These are phyloP conservation scores for Hemistola chrysoprasaria DNA, from an alignment of 2,888 invertebrate genomes.

Conservation along the genomic window DNA sequence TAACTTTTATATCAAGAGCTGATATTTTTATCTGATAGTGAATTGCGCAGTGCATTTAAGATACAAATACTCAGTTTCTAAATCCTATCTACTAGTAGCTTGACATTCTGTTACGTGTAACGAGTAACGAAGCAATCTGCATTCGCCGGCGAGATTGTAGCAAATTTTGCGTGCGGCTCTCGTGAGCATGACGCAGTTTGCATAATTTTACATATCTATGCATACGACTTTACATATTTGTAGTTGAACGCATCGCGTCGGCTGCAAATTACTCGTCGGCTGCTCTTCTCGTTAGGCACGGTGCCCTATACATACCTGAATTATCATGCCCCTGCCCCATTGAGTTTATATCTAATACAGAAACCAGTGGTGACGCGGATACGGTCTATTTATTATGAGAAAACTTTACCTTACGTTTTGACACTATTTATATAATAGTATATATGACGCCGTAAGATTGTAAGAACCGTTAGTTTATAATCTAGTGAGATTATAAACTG, in stretches of 20 bases:
- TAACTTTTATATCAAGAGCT: no score
- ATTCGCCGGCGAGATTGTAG: slow-evolving; percentile 43
- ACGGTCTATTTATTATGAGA: no score
- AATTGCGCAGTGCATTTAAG: no score
- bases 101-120: slow-evolving; percentile 32
- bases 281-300: slow-evolving; percentile 4
- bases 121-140: slow-evolving; percentile 57
- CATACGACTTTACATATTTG: slow-evolving; percentile 57
- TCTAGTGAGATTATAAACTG: no score
- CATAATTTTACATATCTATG: slow-evolving; percentile 60
- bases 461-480: no score
- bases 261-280: slow-evolving; percentile 12
- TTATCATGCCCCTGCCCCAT: not conserved
- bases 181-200: slow-evolving; percentile 51
- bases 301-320: slow-evolving; percentile 1
- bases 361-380: no score
- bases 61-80: slow-evolving; percentile 1
- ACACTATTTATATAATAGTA: no score
- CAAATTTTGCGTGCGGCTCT: slow-evolving; percentile 58
- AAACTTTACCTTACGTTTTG: no score
- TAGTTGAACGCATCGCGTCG: slow-evolving; percentile 49
- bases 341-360: no score
- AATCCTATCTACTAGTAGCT: slow-evolving; percentile 13
- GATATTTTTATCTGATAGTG: no score
- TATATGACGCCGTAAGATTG: no score